Evolutionary conservation across 2,113 vertebrate genomes (phyloP), one percentile per base, ranked within the genome.

Genomic region (Axis porcinus): DNA sequence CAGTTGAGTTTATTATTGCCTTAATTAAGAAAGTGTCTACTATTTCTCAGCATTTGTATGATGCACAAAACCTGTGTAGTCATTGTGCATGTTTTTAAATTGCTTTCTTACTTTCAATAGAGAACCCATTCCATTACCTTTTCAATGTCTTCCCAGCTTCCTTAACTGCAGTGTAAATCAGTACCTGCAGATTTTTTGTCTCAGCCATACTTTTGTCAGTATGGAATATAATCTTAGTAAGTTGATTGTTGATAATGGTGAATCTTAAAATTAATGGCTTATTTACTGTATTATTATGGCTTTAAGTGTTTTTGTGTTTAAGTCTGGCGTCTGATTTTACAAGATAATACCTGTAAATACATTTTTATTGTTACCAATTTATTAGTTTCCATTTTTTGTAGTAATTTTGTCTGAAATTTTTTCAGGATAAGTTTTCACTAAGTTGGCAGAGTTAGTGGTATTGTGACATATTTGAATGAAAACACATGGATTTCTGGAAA

Each of bases 391-490:
- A 55, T 95, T 89, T 16, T 93, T 95, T 74, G 19, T 33, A 86
- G 81, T 82, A 84, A 87, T 62, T 50, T 54, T 67, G 2, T 62
- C 52, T 62, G 33, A 97, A 78, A 33, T 86, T 87, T 87, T 55
- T 91, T 93, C 23, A 52, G 64, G 27, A 70, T 62, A 89, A 52
- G 6, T 70, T 97, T 97, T 76, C 28, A 87, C 21, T 96, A 84
- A 84, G 82, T 97, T 55, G 47, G 81, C 13, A 9, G 91, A 94
- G 76, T 89, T 83, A 92, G 40, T 92, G 40, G 13, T 87, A 25
- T 93, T 96, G 52, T 97, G 81, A 92, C 28, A 74, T 82, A 78
- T 52, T 97, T 97, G 86, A 91, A n/a, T n/a, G 33, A 87, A 95
- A 95, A 17, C 33, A 95, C 43, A 90, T 92, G 87, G 62, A 64